Evolutionary conservation across 2,113 vertebrate species (phyloP).

Genomic region (Athene noctua): DNA sequence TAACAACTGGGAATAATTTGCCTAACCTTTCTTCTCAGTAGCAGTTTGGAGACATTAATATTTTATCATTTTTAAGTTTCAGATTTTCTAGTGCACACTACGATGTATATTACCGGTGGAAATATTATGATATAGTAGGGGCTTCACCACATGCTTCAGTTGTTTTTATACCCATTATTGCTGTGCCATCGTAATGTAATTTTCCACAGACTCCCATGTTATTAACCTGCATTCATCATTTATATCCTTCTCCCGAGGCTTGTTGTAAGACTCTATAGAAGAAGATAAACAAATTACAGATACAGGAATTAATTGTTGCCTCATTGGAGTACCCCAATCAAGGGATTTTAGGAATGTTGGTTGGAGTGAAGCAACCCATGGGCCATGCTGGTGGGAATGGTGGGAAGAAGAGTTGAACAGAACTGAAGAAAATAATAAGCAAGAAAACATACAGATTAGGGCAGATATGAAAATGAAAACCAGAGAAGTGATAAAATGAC

Average conservation of each 20-base stretch:
- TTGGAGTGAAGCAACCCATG: background rate
- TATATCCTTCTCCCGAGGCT: conserved; percentile 20
- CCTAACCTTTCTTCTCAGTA: background rate
- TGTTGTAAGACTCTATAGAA: conserved; percentile 9
- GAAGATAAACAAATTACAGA: conserved; percentile 51
- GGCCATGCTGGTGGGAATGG: background rate
- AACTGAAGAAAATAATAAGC: background rate
- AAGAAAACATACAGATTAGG: background rate
- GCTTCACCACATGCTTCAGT: conserved; percentile 4
- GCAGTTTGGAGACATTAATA: background rate
- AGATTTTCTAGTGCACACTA: background rate
- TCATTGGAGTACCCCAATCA: background rate
- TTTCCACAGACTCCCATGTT: background rate
- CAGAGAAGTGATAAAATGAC: background rate
- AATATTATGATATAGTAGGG: conserved; percentile 22
- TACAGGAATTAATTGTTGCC: conserved; percentile 33
- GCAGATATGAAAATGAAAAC: background rate
- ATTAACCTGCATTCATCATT: conserved; percentile 61
- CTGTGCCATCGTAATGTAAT: conserved; percentile 22
- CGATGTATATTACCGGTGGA: background rate
- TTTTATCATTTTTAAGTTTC: conserved; percentile 5
- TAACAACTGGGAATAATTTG: background rate
- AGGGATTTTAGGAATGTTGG: background rate
- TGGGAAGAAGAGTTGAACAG: background rate
- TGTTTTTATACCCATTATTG: conserved; percentile 40